These are phyloP conservation scores for Chrysina gloriosa DNA, from an alignment of 2,888 invertebrate genomes.

Conservation along the genomic window DNA sequence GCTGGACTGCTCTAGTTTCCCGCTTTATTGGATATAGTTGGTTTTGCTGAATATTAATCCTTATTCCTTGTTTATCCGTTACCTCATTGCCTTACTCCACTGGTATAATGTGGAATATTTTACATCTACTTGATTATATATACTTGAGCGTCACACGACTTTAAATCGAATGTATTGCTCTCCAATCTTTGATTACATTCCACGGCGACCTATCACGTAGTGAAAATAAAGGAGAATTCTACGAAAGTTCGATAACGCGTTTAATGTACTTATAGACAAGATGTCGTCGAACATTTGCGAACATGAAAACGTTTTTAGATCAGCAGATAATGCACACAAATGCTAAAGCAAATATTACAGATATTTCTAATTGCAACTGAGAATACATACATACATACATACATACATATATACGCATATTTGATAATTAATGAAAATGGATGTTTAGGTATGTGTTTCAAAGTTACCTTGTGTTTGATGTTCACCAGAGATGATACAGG, in stretches of 20 bases:
- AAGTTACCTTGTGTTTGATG: background rate
- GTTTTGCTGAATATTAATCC: too few species aligned
- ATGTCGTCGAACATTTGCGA: background rate
- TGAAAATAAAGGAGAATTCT: background rate
- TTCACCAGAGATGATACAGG: too few species aligned
- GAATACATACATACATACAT: background rate
- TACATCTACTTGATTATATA: too few species aligned
- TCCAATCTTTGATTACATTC: background rate
- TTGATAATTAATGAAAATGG: background rate
- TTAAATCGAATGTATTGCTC: background rate
- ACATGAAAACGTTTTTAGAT: slow-evolving; percentile 32
- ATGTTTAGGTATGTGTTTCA: too few species aligned
- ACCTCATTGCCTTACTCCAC: too few species aligned
- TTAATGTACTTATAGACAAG: slow-evolving; percentile 30
- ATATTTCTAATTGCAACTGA: background rate
- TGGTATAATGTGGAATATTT: too few species aligned
- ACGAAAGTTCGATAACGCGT: background rate
- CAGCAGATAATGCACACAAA: slow-evolving; percentile 15
- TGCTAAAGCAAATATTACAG: background rate
- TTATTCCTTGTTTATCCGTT: too few species aligned
- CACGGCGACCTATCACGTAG: background rate
- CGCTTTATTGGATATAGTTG: too few species aligned
- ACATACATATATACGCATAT: background rate
- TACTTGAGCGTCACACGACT: background rate
- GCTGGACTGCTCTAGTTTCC: too few species aligned